A percentile compares a stretch with the other conserved stretches of the same genome.
Evolutionary conservation across 2,113 vertebrate genomes (phyloP).

Genomic region (Miniopterus natalensis): DNA sequence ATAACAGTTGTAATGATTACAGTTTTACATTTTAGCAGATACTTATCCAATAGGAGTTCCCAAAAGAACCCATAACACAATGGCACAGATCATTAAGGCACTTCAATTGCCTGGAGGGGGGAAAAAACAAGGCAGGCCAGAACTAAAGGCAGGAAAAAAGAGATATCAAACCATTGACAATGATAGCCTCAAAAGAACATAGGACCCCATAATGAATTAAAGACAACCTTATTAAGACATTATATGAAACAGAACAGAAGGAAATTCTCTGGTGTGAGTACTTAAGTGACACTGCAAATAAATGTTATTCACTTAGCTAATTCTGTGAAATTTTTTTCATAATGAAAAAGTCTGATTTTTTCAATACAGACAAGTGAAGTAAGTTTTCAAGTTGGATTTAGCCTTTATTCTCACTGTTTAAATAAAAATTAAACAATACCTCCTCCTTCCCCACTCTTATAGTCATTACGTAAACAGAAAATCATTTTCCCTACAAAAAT

Average conservation of each 20-base stretch:
- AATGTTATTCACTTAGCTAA: conserved; percentile 50
- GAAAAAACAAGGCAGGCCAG: conserved; percentile 95
- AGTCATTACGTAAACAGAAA: not conserved
- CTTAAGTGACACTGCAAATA: not conserved
- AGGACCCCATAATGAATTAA: conserved; percentile 21
- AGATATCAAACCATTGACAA: conserved; percentile 16
- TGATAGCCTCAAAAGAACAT: not conserved
- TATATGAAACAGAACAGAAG: not conserved
- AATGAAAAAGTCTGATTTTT: conserved; percentile 52
- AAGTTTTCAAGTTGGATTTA: conserved; percentile 31
- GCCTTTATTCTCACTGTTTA: not conserved
- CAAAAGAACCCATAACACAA: conserved; percentile 93
- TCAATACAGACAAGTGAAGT: not conserved
- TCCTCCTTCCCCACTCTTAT: not conserved
- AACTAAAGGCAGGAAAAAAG: conserved; percentile 77
- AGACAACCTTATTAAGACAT: not conserved
- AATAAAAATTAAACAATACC: conserved; percentile 20
- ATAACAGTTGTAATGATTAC: conserved; percentile 85
- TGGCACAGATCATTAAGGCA: conserved; percentile 94
- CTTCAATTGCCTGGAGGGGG: conserved; percentile 92
- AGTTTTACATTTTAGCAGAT: conserved; percentile 94
- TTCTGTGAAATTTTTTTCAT: not conserved
- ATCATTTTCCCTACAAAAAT: conserved; percentile 51
- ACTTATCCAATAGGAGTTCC: conserved; percentile 92
- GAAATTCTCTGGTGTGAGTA: not conserved